Base-by-base conservation (phyloP, 1,140 invertebrate species). In the Pentalonia nigronervosa region DNA sequence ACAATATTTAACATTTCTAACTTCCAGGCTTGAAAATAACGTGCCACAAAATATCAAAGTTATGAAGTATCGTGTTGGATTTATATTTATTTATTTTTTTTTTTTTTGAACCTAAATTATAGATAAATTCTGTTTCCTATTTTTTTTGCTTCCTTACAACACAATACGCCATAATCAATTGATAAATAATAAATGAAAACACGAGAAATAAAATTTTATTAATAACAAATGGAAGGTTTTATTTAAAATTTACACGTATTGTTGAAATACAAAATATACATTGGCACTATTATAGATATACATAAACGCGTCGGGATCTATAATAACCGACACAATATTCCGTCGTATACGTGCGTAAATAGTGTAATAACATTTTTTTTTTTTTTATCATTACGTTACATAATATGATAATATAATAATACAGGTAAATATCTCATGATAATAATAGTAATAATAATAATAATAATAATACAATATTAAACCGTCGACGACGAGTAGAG, bases 251-350 rank as follows among this genome's bases (percentile, higher is more conserved):
- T 90, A 90, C 53, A 90, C 53, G 89, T 90, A 60, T 36, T 45
- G 17, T 87, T n/a, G 60, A 67, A 90, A 90, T 90, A 90, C 89
- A 90, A 90, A 90, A 90, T 90, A 90, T 90, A 90, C 89, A 90
- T 90, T 90, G 89, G 89, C 89, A 90, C 89, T 90, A 67, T 67
- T 67, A n/a, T 14, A 90, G 53, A 90, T 30, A 56, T 89, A 89
- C 48, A 50, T 88, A 21, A 30, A 67, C 8, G 56, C 11, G 34
- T 45, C 9, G 60, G 60, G 60, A 30, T 67, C 60, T 67, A 14
- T 9, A n/a, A 60, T 60, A 60, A 67, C 11, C 60, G 30, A 30
- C 60, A 67, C 60, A 67, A 67, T n/a, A 67, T n/a, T 67, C 23
- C 53, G 50, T 90, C 89, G 89, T 90, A 89, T 88, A 88, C 86